phyloP scores from a whole-genome alignment of 2,888 invertebrate species.

The Chydorus sphaericus region DNA sequence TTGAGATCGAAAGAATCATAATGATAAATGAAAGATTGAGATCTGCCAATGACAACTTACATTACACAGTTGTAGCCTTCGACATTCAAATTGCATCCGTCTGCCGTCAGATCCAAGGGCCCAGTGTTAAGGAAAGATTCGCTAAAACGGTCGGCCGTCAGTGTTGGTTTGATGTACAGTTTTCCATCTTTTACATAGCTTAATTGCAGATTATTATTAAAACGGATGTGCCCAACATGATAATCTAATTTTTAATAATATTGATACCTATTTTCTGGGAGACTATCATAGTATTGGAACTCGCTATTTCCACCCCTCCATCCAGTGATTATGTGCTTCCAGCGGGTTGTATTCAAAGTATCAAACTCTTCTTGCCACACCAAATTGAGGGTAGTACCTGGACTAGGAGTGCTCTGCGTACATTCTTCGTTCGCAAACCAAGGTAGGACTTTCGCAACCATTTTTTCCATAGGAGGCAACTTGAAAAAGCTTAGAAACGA shows the following conservation, averaged over 20 bases:
- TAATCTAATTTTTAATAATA: neutral
- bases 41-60: conserved; percentile 19
- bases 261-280: conserved; percentile 20
- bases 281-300: conserved; percentile 22
- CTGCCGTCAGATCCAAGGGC: conserved; percentile 17
- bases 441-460: no score
- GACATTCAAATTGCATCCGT: conserved; percentile 17
- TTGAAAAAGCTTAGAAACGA: no score
- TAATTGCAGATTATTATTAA: neutral
- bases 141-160: conserved; percentile 20
- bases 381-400: no score
- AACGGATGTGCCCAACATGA: neutral
- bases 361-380: conserved; percentile 22
- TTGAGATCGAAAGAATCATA: neutral
- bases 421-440: no score
- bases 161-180: conserved; percentile 27
- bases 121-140: conserved; percentile 22
- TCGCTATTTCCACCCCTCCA: conserved; percentile 21
- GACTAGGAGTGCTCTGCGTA: no score
- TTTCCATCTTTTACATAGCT: conserved; percentile 27
- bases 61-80: conserved; percentile 19
- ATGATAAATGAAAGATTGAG: neutral
- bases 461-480: no score
- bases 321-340: conserved; percentile 21
- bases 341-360: conserved; percentile 17